Conservation (phyloP, 2,797 vertebrate genomes). For the Peromyscus eremicus region DNA sequence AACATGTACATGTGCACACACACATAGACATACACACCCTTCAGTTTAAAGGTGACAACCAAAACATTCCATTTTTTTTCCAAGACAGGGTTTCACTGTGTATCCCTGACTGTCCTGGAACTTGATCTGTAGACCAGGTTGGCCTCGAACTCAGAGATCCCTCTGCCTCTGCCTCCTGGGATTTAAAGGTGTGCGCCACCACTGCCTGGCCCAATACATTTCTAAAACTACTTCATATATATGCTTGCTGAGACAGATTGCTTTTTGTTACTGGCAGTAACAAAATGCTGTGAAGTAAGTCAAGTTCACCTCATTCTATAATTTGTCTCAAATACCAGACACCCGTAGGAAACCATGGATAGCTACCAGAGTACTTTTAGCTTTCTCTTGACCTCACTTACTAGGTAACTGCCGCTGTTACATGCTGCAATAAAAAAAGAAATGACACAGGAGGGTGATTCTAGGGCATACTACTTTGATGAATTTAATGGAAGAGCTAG, state of each 20-base stretch:
- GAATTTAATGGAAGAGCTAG: neutral
- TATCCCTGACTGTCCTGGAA: neutral
- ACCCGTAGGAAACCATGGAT: constrained; percentile 25
- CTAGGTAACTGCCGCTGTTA: constrained; percentile 35
- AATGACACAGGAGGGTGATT: constrained; percentile 35
- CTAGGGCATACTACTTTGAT: constrained; percentile 41
- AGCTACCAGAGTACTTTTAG: constrained; percentile 34
- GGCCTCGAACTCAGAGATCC: neutral
- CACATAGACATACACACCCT: neutral
- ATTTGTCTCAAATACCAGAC: constrained; percentile 57
- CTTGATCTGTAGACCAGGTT: neutral
- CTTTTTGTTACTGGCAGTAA: constrained; percentile 51
- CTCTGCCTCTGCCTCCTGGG: neutral
- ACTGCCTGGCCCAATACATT: neutral
- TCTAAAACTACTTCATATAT: constrained; percentile 40
- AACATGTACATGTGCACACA: neutral
- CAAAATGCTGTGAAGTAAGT: constrained; percentile 52
- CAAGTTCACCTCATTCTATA: constrained; percentile 8
- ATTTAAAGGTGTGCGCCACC: neutral
- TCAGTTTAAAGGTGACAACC: constrained; percentile 51
- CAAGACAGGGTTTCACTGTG: neutral
- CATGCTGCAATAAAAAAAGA: constrained; percentile 60
- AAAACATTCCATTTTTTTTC: constrained; percentile 42
- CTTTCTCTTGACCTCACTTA: constrained; percentile 34
- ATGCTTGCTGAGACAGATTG: constrained; percentile 5